A percentile compares a stretch with the other conserved stretches of the same genome.
Evolutionary conservation across 2,113 vertebrate genomes (phyloP).

Genomic region (Zosterops pallidus): DNA sequence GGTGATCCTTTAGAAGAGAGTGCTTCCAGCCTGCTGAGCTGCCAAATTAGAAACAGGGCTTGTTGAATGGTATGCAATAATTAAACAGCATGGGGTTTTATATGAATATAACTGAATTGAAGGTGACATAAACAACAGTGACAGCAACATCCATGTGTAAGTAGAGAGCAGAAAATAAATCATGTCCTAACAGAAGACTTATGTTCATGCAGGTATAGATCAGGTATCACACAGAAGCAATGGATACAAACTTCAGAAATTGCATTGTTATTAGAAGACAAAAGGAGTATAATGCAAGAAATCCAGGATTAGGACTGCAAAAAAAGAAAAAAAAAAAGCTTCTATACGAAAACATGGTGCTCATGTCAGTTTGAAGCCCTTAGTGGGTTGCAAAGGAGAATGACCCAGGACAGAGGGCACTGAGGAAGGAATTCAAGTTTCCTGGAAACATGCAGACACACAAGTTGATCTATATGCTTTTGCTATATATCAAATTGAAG

Average conservation of each 20-base stretch:
- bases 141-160: not conserved
- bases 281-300: not conserved
- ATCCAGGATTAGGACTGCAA: fast-evolving
- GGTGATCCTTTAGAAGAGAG: not conserved
- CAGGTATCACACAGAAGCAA: not conserved
- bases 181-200: not conserved
- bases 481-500: not conserved
- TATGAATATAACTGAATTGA: not conserved
- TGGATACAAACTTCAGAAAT: not conserved
- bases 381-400: not conserved
- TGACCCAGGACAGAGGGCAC: not conserved
- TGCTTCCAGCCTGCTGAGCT: not conserved
- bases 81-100: not conserved
- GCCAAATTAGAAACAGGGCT: not conserved
- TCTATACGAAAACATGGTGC: not conserved
- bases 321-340: not conserved
- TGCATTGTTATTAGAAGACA: not conserved
- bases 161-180: not conserved
- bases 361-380: not conserved
- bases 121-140: not conserved
- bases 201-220: not conserved
- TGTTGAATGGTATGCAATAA: not conserved
- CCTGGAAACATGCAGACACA: not conserved
- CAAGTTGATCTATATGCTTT: not conserved
- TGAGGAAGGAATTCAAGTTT: not conserved